These are phyloP conservation scores for Serripes groenlandicus DNA, from an alignment of 2,888 invertebrate species.

Conservation along the genomic window DNA sequence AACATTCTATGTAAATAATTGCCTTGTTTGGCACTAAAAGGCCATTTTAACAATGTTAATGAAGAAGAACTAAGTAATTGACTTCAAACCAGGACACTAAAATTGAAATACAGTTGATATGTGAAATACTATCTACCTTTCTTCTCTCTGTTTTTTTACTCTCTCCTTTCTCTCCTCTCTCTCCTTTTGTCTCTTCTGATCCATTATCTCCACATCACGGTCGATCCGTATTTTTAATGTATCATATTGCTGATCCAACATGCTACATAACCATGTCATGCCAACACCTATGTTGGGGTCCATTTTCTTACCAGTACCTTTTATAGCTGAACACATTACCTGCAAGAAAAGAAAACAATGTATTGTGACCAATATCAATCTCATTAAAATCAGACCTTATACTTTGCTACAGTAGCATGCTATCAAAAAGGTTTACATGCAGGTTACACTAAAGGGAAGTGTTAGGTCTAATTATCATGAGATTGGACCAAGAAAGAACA, in stretches of 20 bases:
- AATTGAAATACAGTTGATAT: neutral
- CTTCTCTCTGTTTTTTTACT: conserved; percentile 85
- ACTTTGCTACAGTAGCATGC: no score
- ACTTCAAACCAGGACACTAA: no score
- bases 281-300: conserved; percentile 89
- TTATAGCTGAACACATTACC: conserved; percentile 88
- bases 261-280: conserved; percentile 90
- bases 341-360: conserved; percentile 59
- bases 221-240: conserved; percentile 90
- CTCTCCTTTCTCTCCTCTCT: conserved; percentile 87
- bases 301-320: conserved; percentile 88
- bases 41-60: no score
- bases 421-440: no score
- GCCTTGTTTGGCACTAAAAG: no score
- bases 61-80: no score
- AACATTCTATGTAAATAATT: no score
- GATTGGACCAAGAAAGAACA: no score
- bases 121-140: conserved; percentile 72
- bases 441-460: no score
- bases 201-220: conserved; percentile 89
- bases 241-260: conserved; percentile 90
- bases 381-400: no score
- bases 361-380: no score
- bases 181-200: conserved; percentile 87
- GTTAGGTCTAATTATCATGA: no score